Evolutionary conservation across 2,888 invertebrate genomes (phyloP).

Genomic region (Eilema depressum): DNA sequence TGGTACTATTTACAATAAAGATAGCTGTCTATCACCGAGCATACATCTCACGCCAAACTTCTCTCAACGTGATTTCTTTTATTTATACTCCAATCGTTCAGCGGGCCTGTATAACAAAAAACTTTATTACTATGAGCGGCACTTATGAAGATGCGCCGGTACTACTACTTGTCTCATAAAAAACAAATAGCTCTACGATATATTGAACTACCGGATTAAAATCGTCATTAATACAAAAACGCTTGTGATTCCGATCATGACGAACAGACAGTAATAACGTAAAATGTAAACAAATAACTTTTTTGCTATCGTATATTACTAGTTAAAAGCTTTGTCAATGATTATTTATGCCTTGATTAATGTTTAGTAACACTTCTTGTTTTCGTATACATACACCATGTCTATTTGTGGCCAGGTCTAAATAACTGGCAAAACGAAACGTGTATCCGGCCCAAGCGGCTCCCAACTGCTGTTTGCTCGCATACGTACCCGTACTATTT

Average conservation of each 20-base stretch:
- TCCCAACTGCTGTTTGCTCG: constrained; percentile 59
- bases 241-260: constrained; percentile 18
- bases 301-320: constrained; percentile 57
- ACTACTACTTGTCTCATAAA: constrained; percentile 33
- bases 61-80: constrained; percentile 52
- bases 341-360: constrained; percentile 71
- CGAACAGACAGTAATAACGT: constrained; percentile 30
- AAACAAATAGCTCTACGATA: constrained; percentile 24
- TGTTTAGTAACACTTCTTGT: constrained; percentile 67
- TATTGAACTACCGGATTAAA: constrained; percentile 16
- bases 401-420: constrained; percentile 76
- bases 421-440: constrained; percentile 77
- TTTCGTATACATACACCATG: constrained; percentile 61
- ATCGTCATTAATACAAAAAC: constrained; percentile 19
- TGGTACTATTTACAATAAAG: constrained; percentile 55
- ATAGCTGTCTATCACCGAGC: constrained; percentile 56
- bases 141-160: constrained; percentile 54
- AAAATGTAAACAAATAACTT: constrained; percentile 55
- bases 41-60: constrained; percentile 50
- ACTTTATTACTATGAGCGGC: constrained; percentile 48
- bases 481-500: constrained; percentile 60
- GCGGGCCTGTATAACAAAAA: constrained; percentile 50
- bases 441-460: constrained; percentile 68
- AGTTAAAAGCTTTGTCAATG: constrained; percentile 64
- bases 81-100: constrained; percentile 53